Evolutionary conservation across 1,140 invertebrate species (phyloP), one percentile per base, ranked within the genome.

Genomic region (Neotoxoptera formosana): DNA sequence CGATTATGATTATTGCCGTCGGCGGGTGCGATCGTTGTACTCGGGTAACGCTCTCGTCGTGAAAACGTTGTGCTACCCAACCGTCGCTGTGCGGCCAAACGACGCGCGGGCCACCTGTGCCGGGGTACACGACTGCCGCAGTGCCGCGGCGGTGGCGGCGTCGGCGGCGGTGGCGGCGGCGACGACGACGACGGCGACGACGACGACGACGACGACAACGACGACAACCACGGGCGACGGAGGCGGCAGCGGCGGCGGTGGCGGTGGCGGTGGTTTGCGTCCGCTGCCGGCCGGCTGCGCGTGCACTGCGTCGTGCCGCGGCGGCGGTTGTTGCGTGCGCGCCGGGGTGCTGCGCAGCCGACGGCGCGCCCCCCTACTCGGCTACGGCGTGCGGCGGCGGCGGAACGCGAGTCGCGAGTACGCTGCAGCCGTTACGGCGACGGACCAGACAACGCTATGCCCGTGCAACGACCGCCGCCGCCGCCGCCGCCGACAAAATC

Each of bases 211-310:
- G 25, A 48, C 86, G 30, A 23, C 90, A 2, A 34, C 60, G 60
- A 34, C 90, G 36, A 34, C 60, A 30, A 47, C 67, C 47, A 23
- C 41, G 17, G 60, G n/a, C 67, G 81, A 14, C n/a, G n/a, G 36
- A 11, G 81, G 30, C 84, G 11, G 30, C 84, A 20, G 47, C 84
- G 20, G 48, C 36, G 34, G n/a, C 60, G 90, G n/a, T 45, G 67
- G 34, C 34, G 91, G 67, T 48, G 47, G 91, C 45, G 91, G 47
- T 53, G 47, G 91, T 93, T 60, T 81, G 91, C 91, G 76, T 93
- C 91, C 91, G 91, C n/a, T 91, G 91, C 91, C 67, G 91, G 51
- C 90, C 90, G 90, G 90, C 90, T 91, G 90, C 90, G 90, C 90
- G 90, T 91, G 90, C 67, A 91, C 90, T 91, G 90, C 90, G n/a